phyloP scores from a whole-genome alignment of 2,888 invertebrate genomes.

The Metellina segmentata region DNA sequence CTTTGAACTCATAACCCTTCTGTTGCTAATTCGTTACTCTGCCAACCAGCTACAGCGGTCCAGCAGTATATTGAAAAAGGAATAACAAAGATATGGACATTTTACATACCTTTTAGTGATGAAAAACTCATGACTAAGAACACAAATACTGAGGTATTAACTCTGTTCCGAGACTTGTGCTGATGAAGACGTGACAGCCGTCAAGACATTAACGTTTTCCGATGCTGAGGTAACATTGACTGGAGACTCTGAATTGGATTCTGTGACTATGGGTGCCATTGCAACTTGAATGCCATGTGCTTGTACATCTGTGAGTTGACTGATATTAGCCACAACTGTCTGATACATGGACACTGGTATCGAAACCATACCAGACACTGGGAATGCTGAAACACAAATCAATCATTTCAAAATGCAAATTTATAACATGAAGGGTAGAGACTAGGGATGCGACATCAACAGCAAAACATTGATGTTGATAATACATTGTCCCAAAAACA shows the following conservation, averaged over 20 bases:
- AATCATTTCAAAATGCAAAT: too few relatives aligned
- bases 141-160: conserved; percentile 67
- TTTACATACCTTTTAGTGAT: conserved; percentile 25
- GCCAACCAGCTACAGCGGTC: too few relatives aligned
- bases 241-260: conserved; percentile 77
- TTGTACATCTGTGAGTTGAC: conserved; percentile 78
- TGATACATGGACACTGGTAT: conserved; percentile 98
- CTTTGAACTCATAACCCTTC: too few relatives aligned
- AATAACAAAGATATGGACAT: background rate
- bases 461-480: too few relatives aligned
- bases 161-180: conserved; percentile 71
- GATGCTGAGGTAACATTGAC: conserved; percentile 72
- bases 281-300: conserved; percentile 79
- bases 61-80: too few relatives aligned
- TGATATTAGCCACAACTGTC: conserved; percentile 89
- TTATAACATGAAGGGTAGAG: too few relatives aligned
- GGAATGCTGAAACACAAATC: conserved; percentile 77
- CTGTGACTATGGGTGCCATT: conserved; percentile 80
- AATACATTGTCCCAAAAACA: too few relatives aligned
- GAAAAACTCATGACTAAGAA: conserved; percentile 46
- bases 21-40: too few relatives aligned
- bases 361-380: conserved; percentile 94
- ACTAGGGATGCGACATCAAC: too few relatives aligned
- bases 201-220: conserved; percentile 71
- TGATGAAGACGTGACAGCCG: conserved; percentile 71